These are phyloP conservation scores for Leptinotarsa peninsularis DNA, from an alignment of 2,888 invertebrate genomes.

Conservation along the genomic window DNA sequence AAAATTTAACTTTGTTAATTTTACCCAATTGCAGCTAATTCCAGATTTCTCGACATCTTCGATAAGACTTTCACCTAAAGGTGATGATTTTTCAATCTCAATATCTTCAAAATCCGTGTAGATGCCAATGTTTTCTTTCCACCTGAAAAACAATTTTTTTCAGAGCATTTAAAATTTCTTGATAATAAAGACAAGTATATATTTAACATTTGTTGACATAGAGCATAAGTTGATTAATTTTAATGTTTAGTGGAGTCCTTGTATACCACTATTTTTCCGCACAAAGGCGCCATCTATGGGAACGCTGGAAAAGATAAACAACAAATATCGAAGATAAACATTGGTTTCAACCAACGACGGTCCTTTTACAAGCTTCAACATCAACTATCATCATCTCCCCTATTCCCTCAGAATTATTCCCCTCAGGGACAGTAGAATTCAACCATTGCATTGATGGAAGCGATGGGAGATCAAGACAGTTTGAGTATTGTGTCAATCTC, in stretches of 20 bases:
- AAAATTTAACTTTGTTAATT: constrained; percentile 58
- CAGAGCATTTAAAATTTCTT: background rate
- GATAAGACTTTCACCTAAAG: constrained; percentile 73
- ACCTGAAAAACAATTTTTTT: constrained; percentile 52
- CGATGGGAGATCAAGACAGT: too few species aligned
- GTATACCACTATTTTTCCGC: too few species aligned
- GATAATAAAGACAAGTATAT: background rate
- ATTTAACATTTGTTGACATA: background rate
- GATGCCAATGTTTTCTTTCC: constrained; percentile 59
- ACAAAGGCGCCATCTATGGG: too few species aligned
- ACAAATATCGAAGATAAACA: background rate
- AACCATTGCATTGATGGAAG: too few species aligned
- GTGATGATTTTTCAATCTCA: constrained; percentile 71
- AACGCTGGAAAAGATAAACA: background rate
- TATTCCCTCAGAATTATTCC: too few species aligned
- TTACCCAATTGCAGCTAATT: constrained; percentile 70
- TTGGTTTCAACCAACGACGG: background rate
- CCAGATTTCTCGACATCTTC: constrained; percentile 70
- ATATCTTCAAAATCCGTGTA: constrained; percentile 71
- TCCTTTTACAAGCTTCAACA: too few species aligned
- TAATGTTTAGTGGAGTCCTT: too few species aligned
- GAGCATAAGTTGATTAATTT: background rate
- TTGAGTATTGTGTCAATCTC: too few species aligned
- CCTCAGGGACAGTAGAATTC: too few species aligned
- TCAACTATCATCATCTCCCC: too few species aligned